Conservation (phyloP, 1,140 invertebrate genomes). For the Chlorops oryzae region DNA sequence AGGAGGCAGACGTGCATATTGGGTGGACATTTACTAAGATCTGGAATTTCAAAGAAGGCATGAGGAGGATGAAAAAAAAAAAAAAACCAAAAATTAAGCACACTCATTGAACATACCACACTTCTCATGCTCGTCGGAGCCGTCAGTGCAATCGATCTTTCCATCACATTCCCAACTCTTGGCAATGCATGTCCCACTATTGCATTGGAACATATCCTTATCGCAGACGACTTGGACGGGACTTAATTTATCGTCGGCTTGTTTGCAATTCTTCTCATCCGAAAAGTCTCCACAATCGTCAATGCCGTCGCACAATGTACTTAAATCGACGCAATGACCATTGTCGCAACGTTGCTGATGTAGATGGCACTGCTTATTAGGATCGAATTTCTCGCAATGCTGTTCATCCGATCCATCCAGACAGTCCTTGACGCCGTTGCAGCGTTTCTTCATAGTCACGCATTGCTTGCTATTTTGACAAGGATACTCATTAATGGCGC, state of each 20-base stretch:
- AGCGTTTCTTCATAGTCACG: slow-evolving; percentile 53
- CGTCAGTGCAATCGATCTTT: slow-evolving; percentile 61
- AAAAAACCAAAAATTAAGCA: neutral
- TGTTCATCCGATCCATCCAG: slow-evolving; percentile 69
- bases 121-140: slow-evolving; percentile 60
- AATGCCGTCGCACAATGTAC: slow-evolving; percentile 58
- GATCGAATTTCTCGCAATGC: slow-evolving; percentile 52
- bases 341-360: slow-evolving; percentile 83
- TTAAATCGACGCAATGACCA: slow-evolving; percentile 60
- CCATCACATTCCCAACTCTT: slow-evolving; percentile 69
- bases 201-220: slow-evolving; percentile 49
- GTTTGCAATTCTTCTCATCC: slow-evolving; percentile 61
- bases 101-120: slow-evolving; percentile 50
- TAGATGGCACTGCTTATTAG: slow-evolving; percentile 48
- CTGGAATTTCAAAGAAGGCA: slow-evolving; percentile 4
- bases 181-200: slow-evolving; percentile 62
- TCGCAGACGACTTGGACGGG: slow-evolving; percentile 23
- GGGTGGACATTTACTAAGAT: slow-evolving; percentile 24
- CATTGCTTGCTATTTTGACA: slow-evolving; percentile 52
- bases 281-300: slow-evolving; percentile 61
- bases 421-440: slow-evolving; percentile 71
- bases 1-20: slow-evolving; percentile 50
- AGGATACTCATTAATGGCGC: slow-evolving; percentile 54
- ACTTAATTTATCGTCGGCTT: slow-evolving; percentile 51
- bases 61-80: neutral